A percentile compares a stretch with the other conserved stretches of the same genome.
Conservation (phyloP, 2,113 vertebrate species). For the Rhegmatorhina hoffmannsi region DNA sequence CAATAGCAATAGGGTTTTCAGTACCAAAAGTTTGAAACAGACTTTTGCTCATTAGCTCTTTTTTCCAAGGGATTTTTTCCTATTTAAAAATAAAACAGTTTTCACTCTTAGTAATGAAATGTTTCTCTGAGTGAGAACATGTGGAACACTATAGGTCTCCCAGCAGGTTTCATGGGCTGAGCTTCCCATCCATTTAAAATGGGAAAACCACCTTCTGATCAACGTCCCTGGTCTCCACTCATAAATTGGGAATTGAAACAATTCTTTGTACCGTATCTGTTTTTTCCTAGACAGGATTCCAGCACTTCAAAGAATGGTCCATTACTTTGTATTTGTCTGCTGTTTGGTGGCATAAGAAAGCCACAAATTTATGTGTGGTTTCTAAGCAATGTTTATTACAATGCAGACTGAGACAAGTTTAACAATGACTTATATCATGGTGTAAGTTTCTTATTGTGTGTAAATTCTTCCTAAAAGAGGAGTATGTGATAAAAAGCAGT, state of each 20-base stretch:
- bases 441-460: neutral
- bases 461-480: neutral
- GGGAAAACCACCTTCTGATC: neutral
- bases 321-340: neutral
- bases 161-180: neutral
- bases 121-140: neutral
- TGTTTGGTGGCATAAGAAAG: neutral
- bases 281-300: neutral
- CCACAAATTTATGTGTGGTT: neutral
- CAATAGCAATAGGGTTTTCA: neutral
- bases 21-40: neutral
- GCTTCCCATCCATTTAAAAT: neutral
- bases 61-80: neutral
- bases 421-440: neutral
- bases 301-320: neutral
- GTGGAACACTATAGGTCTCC: neutral
- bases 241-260: neutral
- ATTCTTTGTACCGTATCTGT: neutral
- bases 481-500: neutral
- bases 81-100: neutral
- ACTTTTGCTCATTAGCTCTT: neutral
- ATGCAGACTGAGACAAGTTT: neutral
- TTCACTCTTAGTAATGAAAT: neutral
- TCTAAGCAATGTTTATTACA: neutral
- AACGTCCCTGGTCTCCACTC: neutral